These are phyloP conservation scores for Stenolophus ochropezus DNA, from an alignment of 2,888 invertebrate genomes.

Conservation along the genomic window DNA sequence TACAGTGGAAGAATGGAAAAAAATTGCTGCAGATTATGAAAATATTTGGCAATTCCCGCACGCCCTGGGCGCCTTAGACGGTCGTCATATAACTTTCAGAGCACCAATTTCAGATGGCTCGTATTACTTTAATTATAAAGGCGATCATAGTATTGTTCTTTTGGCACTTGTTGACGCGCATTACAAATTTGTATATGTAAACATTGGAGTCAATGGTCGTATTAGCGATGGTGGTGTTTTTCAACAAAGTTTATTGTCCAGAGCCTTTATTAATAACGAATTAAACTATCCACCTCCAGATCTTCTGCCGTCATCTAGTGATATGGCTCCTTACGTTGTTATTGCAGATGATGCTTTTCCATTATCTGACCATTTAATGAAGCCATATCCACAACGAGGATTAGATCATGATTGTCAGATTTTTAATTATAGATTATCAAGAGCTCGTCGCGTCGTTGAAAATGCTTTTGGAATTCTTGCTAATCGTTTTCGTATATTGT, in stretches of 20 bases:
- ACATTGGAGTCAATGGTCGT: slow-evolving; percentile 59
- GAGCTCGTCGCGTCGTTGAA: slow-evolving; percentile 64
- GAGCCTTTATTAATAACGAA: slow-evolving; percentile 34
- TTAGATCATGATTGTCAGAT: slow-evolving; percentile 33
- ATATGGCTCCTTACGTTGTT: slow-evolving; percentile 50
- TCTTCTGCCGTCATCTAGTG: slow-evolving; percentile 15
- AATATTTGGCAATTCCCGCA: slow-evolving; percentile 66
- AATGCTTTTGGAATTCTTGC: slow-evolving; percentile 63
- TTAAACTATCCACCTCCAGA: slow-evolving; percentile 53
- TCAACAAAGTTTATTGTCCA: slow-evolving; percentile 33
- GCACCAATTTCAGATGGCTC: slow-evolving; percentile 60
- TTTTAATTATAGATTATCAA: slow-evolving; percentile 58
- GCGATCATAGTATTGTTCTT: slow-evolving; percentile 46
- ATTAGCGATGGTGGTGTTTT: slow-evolving; percentile 60
- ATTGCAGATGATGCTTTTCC: slow-evolving; percentile 59
- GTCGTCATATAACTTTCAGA: slow-evolving; percentile 61
- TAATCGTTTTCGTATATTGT: slow-evolving; percentile 55
- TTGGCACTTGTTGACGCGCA: slow-evolving; percentile 49
- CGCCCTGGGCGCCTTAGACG: slow-evolving; percentile 61
- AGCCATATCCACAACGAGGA: slow-evolving; percentile 44
- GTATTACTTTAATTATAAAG: slow-evolving; percentile 62
- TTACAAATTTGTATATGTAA: slow-evolving; percentile 58
- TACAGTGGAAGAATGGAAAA: slow-evolving; percentile 64
- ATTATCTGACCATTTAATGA: slow-evolving; percentile 36
- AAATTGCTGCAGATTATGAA: slow-evolving; percentile 63